Conservation (phyloP, 2,113 vertebrate genomes). For the Megatriorchis doriae region DNA sequence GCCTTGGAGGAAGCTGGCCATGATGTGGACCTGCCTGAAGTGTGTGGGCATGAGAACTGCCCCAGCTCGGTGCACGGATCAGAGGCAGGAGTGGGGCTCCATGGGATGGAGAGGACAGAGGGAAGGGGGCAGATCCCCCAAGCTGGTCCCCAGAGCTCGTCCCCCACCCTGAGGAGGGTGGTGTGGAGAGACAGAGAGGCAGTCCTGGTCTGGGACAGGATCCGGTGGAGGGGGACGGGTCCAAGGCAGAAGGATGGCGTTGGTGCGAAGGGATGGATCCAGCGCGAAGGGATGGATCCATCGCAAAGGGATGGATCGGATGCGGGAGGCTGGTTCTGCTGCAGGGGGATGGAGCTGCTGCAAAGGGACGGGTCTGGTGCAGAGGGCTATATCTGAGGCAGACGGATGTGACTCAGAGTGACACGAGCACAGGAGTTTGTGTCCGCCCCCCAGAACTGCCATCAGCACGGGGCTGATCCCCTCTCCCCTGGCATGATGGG, state of each 20-base stretch:
- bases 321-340: neutral
- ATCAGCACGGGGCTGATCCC: neutral
- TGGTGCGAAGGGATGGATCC: neutral
- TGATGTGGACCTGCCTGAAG: fast-evolving
- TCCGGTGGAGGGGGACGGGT: fast-evolving
- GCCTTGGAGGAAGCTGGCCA: neutral
- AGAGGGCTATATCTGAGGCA: neutral
- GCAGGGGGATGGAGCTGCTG: neutral
- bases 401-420: neutral
- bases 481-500: fast-evolving
- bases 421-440: neutral
- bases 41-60: neutral
- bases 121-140: neutral
- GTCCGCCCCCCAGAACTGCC: neutral
- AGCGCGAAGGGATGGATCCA: neutral
- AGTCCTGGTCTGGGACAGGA: neutral
- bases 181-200: neutral
- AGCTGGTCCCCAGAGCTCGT: neutral
- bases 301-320: neutral
- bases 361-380: neutral
- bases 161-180: neutral
- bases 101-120: neutral
- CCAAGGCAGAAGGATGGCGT: fast-evolving
- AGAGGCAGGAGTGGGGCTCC: neutral
- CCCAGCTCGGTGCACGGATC: fast-evolving